These are phyloP conservation scores for Callimico goeldii DNA, from an alignment of 2,797 vertebrate genomes.

Conservation along the genomic window DNA sequence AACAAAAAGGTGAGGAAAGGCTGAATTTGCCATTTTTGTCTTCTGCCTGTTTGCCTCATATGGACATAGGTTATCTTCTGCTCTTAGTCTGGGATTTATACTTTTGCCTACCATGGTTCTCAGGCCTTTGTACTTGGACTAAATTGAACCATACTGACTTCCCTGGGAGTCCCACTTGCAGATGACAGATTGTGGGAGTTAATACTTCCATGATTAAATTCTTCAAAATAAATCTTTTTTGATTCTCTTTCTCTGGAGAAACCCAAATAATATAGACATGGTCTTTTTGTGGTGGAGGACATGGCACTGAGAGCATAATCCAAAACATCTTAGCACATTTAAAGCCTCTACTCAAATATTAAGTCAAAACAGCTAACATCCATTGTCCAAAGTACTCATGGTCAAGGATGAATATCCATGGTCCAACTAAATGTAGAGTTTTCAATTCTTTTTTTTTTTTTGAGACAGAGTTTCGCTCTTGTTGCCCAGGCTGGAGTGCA, in stretches of 20 bases:
- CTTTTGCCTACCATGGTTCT: neutral
- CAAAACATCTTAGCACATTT: neutral
- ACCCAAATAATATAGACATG: neutral
- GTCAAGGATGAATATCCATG: neutral
- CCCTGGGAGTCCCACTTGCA: neutral
- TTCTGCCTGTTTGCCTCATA: neutral
- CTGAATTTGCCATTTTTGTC: neutral
- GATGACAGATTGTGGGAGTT: neutral
- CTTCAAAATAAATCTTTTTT: neutral
- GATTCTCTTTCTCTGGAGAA: neutral
- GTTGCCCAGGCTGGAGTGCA: too few species aligned
- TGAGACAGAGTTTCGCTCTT: too few species aligned
- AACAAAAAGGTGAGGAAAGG: neutral
- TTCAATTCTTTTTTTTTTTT: neutral
- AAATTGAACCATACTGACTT: neutral
- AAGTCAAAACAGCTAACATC: neutral
- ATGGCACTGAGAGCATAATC: neutral
- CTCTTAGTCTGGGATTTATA: neutral
- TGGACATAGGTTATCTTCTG: neutral
- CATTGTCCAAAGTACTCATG: neutral
- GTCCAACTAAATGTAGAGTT: neutral
- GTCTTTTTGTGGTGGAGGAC: neutral
- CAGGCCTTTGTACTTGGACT: neutral
- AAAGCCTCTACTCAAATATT: neutral
- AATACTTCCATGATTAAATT: neutral